A percentile compares a stretch with the other conserved stretches of the same genome.
Evolutionary conservation across 2,113 vertebrate species (phyloP).

Genomic region (Bos taurus): ARS-UCD2.0 NC_037333.1:47126001-47126500

Average conservation of each 20-base stretch:
- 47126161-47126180: background rate
- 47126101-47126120: background rate
- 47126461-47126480: background rate
- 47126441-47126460: background rate
- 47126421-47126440: background rate
- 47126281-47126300: background rate
- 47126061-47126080: background rate
- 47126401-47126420: background rate
- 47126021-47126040: background rate
- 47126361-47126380: background rate
- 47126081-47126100: background rate
- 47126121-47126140: background rate
- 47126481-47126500: background rate
- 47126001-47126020: background rate
- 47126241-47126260: background rate
- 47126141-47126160: background rate
- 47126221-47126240: background rate
- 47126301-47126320: background rate
- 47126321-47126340: background rate
- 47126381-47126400: background rate
- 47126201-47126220: background rate
- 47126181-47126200: background rate
- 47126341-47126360: background rate
- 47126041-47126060: background rate
- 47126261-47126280: background rate